phyloP scores from a whole-genome alignment of 2,797 vertebrate species.

The Notolabrus celidotus region DNA sequence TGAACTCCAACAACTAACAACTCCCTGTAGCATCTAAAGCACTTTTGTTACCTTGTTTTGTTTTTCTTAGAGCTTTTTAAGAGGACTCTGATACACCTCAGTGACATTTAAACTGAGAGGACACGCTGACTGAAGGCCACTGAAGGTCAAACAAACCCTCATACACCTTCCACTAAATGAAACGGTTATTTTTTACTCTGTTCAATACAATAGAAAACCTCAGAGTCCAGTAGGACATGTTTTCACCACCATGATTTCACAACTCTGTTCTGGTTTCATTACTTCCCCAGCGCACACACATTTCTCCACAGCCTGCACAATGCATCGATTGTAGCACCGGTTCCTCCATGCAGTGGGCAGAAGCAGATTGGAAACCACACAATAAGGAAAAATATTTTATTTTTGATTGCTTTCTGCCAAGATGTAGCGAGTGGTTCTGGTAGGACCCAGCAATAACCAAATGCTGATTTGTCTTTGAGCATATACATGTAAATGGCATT shows the following conservation, averaged over 20 bases:
- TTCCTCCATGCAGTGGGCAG: slow-evolving; percentile 37
- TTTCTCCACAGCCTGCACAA: slow-evolving; percentile 73
- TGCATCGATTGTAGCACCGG: slow-evolving; percentile 75
- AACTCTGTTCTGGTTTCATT: slow-evolving; percentile 57
- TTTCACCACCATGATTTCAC: slow-evolving; percentile 47
- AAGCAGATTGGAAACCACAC: slow-evolving; percentile 45
- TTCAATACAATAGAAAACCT: slow-evolving; percentile 78
- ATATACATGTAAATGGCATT: slow-evolving; percentile 74
- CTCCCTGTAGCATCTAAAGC: slow-evolving; percentile 72
- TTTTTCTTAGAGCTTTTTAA: slow-evolving; percentile 59
- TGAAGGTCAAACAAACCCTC: slow-evolving; percentile 49
- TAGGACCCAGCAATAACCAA: slow-evolving; percentile 84
- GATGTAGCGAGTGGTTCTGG: slow-evolving; percentile 76
- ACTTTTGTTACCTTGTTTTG: slow-evolving; percentile 71
- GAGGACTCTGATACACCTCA: slow-evolving; percentile 56
- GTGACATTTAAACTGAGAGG: slow-evolving; percentile 57
- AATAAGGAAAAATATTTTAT: slow-evolving; percentile 41
- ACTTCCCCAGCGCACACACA: slow-evolving; percentile 38
- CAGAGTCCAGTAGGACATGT: slow-evolving; percentile 67
- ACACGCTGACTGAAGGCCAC: slow-evolving; percentile 47
- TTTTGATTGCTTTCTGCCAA: slow-evolving; percentile 67
- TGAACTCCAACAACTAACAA: slow-evolving; percentile 88
- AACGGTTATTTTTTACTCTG: slow-evolving; percentile 78
- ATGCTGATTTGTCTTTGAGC: slow-evolving; percentile 78
- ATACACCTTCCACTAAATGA: slow-evolving; percentile 64